Base-by-base conservation (phyloP, 2,113 vertebrate species). In the Gnathonemus longibarbis region DNA sequence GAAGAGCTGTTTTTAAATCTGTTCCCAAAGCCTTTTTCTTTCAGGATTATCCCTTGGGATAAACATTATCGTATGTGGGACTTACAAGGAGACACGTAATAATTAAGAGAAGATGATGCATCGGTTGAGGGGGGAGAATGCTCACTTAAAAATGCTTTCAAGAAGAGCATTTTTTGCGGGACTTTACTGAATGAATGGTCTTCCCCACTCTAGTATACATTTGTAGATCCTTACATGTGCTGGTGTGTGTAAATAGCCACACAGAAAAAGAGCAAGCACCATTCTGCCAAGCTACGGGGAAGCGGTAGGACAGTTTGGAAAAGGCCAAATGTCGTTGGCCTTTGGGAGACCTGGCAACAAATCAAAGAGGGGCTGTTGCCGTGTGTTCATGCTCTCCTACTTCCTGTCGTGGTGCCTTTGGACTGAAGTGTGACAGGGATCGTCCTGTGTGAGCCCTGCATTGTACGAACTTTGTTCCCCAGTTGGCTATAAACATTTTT, bases 21-120 rank as follows among this genome's bases (percentile, higher is more conserved):
- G 94, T 97, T 97, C 95, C 97, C 96, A 96, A 97, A 98, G 97
- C 97, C 96, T 97, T 97, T 56, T 97, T 98, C 96, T 97, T 97
- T 97, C 97, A 97, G 97, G 97, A 97, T 91, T 97, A 93, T 96
- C 96, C 97, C 95, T 91, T 89, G 97, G 97, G 96, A 97, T 97
- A 96, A 97, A 91, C 96, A 95, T 96, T 96, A 93, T 97, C 96
- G 96, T 95, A 97, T 97, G 93, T 97, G 97, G 97, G 97, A 97
- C 97, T 96, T 96, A 80, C 96, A 96, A 97, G 95, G 96, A 97
- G 96, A 97, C 96, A 96, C 96, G 95, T 97, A 96, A 96, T 96
- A 94, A 96, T 96, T 96, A 97, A 97, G 94, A 95, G 97, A 98
- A 97, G 97, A 98, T 97, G 96, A 95, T 96, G 93, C 96, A 96